Evolutionary conservation across 2,797 vertebrate species (phyloP).

Genomic region (Propithecus perrieri): DNA sequence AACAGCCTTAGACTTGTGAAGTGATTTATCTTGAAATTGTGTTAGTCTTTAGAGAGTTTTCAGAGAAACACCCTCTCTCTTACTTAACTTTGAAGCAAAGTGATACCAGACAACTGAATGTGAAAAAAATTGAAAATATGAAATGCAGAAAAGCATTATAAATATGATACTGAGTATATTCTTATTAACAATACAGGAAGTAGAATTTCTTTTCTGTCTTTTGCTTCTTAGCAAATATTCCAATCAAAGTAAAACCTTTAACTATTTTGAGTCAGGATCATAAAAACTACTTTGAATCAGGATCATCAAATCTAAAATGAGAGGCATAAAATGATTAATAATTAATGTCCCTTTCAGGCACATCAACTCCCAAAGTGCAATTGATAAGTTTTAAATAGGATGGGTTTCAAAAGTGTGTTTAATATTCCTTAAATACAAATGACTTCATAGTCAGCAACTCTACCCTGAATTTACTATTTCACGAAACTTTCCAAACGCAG

Average conservation of each 20-base stretch:
- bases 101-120: not conserved
- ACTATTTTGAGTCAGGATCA: not conserved
- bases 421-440: not conserved
- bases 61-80: not conserved
- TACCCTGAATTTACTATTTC: not conserved
- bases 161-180: not conserved
- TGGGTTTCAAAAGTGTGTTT: not conserved
- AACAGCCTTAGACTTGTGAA: constrained; percentile 33
- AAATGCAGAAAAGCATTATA: not conserved
- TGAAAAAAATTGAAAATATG: not conserved
- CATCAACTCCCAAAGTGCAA: constrained; percentile 13
- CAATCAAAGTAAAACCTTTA: not conserved
- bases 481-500: not conserved
- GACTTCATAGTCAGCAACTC: not conserved
- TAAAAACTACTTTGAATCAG: not conserved
- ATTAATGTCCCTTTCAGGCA: constrained; percentile 25
- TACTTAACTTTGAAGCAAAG: constrained; percentile 33
- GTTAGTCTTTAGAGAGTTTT: not conserved
- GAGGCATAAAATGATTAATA: constrained; percentile 20
- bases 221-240: constrained; percentile 18
- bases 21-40: constrained; percentile 29
- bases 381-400: constrained; percentile 24
- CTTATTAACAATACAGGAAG: not conserved
- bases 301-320: constrained; percentile 25
- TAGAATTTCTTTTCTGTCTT: not conserved